Evolutionary conservation across 2,888 invertebrate genomes (phyloP).

Genomic region (Cosmia trapezina): DNA sequence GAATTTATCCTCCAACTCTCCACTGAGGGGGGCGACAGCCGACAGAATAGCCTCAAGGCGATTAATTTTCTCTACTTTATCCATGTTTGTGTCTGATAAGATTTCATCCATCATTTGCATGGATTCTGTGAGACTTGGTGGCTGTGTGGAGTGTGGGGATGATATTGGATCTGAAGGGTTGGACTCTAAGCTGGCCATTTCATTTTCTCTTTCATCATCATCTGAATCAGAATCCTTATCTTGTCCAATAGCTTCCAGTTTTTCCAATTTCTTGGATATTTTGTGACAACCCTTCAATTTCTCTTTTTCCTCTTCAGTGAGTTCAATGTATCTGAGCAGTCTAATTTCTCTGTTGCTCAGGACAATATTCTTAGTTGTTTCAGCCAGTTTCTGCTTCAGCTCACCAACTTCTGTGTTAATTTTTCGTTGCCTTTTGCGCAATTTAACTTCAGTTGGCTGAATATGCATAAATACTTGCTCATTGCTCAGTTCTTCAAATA

Average conservation of each 20-base stretch:
- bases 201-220: conserved; percentile 93
- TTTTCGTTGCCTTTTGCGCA: conserved; percentile 96
- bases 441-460: conserved; percentile 95
- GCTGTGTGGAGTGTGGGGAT: conserved; percentile 94
- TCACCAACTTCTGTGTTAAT: conserved; percentile 97
- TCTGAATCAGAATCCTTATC: conserved; percentile 95
- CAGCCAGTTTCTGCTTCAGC: conserved; percentile 94
- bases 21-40: conserved; percentile 93
- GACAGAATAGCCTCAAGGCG: conserved; percentile 96
- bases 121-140: conserved; percentile 95
- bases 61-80: conserved; percentile 96
- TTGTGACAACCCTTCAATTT: conserved; percentile 97
- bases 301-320: conserved; percentile 97
- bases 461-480: conserved; percentile 97
- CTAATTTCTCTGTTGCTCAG: conserved; percentile 97
- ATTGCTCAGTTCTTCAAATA: conserved; percentile 96
- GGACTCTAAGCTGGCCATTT: conserved; percentile 95
- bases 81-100: conserved; percentile 95
- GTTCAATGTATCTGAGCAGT: conserved; percentile 95
- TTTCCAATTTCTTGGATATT: conserved; percentile 97
- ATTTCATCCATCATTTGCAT: conserved; percentile 97
- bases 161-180: conserved; percentile 94
- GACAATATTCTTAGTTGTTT: conserved; percentile 96
- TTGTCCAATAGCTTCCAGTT: conserved; percentile 95
- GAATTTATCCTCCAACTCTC: conserved; percentile 89